A percentile compares a stretch with the other conserved stretches of the same genome.
These are phyloP conservation scores for Himalopsyche japonica DNA, from an alignment of 2,888 invertebrate species.

Conservation along the genomic window DNA sequence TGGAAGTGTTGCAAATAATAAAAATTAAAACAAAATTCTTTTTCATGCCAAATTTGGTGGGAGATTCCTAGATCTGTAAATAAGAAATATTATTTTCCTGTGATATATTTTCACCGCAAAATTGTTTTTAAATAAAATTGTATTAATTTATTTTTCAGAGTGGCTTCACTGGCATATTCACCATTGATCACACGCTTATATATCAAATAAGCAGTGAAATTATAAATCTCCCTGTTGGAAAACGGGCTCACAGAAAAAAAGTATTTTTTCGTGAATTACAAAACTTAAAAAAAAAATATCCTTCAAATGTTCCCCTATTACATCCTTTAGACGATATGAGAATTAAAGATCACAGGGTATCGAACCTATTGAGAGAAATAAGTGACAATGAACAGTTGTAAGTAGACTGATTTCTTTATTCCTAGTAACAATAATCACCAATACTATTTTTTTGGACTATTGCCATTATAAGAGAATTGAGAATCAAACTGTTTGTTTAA, in stretches of 20 bases:
- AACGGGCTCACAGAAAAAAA: constrained; percentile 78
- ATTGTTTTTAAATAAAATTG: too few species aligned
- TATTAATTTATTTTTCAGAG: constrained; percentile 51
- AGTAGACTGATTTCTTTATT: constrained; percentile 36
- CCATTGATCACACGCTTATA: constrained; percentile 80
- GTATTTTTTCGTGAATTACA: constrained; percentile 82
- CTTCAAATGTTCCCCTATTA: constrained; percentile 82
- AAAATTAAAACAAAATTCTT: too few species aligned
- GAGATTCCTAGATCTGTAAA: too few species aligned
- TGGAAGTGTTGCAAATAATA: too few species aligned
- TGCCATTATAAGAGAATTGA: too few species aligned
- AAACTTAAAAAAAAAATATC: constrained; percentile 88
- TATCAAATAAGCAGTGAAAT: constrained; percentile 87
- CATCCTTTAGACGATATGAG: constrained; percentile 97
- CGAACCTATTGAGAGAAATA: constrained; percentile 79
- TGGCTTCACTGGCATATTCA: constrained; percentile 87
- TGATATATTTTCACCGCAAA: too few species aligned
- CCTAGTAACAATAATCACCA: too few species aligned
- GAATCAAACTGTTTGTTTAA: too few species aligned
- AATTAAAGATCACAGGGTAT: constrained; percentile 81
- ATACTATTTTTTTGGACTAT: too few species aligned
- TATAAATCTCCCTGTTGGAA: constrained; percentile 76
- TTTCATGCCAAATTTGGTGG: too few species aligned
- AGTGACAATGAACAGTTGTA: constrained; percentile 77
- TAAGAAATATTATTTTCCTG: too few species aligned